These are phyloP conservation scores for Panagrolaimus sp. DNA, from an alignment of 1,140 invertebrate genomes.

Conservation along the genomic window DNA sequence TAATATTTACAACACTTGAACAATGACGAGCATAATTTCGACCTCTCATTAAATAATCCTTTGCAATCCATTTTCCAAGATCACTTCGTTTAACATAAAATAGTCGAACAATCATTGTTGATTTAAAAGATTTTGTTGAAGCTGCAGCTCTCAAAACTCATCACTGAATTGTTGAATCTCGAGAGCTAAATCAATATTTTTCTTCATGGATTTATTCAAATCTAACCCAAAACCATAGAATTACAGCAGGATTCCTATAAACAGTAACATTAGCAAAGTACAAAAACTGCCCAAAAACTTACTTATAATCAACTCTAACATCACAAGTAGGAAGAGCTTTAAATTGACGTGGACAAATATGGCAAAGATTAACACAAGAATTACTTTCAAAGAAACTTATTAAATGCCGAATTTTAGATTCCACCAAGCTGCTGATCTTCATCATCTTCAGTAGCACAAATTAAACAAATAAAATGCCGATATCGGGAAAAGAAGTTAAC, in stretches of 20 bases:
- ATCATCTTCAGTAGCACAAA: conserved; percentile 45
- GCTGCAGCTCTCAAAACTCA: conserved; percentile 27
- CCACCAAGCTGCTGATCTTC: conserved; percentile 74
- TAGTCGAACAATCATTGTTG: conserved; percentile 37
- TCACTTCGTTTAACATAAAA: conserved; percentile 32
- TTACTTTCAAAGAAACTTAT: conserved; percentile 87
- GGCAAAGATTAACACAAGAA: conserved; percentile 79
- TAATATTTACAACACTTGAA: background rate
- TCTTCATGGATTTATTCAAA: conserved; percentile 72
- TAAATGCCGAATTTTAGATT: conserved; percentile 87
- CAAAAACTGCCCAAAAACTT: conserved; percentile 34
- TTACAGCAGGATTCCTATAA: conserved; percentile 62
- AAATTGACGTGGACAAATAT: conserved; percentile 85
- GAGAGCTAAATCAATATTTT: conserved; percentile 84
- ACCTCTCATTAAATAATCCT: background rate
- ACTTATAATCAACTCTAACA: conserved; percentile 61
- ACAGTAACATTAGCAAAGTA: conserved; percentile 15
- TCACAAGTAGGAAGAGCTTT: conserved; percentile 74
- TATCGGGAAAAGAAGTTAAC: conserved; percentile 91
- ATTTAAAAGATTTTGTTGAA: conserved; percentile 32
- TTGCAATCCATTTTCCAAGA: conserved; percentile 37
- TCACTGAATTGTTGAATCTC: conserved; percentile 67
- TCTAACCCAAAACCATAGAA: conserved; percentile 90
- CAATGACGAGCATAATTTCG: background rate
- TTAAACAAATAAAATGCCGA: conserved; percentile 64